These are phyloP conservation scores for Dascillus cervinus DNA, from an alignment of 2,888 invertebrate species.

Conservation along the genomic window DNA sequence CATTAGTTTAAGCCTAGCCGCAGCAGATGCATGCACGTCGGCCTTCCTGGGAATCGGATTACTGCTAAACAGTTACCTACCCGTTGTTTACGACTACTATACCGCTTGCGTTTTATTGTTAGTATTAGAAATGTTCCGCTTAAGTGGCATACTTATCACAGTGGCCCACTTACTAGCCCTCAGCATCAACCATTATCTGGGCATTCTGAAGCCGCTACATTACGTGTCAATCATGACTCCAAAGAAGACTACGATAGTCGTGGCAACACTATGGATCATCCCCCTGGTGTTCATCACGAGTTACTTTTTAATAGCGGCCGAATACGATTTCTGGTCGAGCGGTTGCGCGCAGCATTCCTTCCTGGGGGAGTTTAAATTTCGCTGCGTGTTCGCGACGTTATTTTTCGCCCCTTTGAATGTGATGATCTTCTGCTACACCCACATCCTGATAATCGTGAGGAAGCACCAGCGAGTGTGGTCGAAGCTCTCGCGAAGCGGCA, in stretches of 20 bases:
- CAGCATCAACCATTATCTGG: slow-evolving; percentile 60
- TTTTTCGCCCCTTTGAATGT: slow-evolving; percentile 51
- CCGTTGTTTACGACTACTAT: slow-evolving; percentile 29
- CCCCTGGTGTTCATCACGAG: slow-evolving; percentile 47
- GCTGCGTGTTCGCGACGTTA: slow-evolving; percentile 43
- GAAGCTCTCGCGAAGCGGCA: slow-evolving; percentile 39
- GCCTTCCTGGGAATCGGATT: slow-evolving; percentile 46
- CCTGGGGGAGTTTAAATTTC: slow-evolving; percentile 16
- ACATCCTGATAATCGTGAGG: slow-evolving; percentile 51
- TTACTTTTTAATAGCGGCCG: slow-evolving; percentile 45
- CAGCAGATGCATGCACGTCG: slow-evolving; percentile 51
- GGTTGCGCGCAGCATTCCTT: slow-evolving; percentile 18
- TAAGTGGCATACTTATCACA: slow-evolving; percentile 54
- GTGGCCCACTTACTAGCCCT: slow-evolving; percentile 55
- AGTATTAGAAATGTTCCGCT: slow-evolving; percentile 43
- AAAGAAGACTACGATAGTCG: slow-evolving; percentile 43
- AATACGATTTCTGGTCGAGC: slow-evolving; percentile 40
- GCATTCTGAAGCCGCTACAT: slow-evolving; percentile 48
- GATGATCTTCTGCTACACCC: slow-evolving; percentile 53
- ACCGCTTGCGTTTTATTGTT: slow-evolving; percentile 15
- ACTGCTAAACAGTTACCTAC: slow-evolving; percentile 48
- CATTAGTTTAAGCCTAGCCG: slow-evolving; percentile 52
- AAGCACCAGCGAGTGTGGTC: slow-evolving; percentile 47
- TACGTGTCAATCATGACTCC: slow-evolving; percentile 54
- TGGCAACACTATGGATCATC: slow-evolving; percentile 49